Percentiles rank a stretch among this genome's conserved stretches.
Evolutionary conservation across 2,113 vertebrate genomes (phyloP).

Genomic region (Chaetops frenatus): DNA sequence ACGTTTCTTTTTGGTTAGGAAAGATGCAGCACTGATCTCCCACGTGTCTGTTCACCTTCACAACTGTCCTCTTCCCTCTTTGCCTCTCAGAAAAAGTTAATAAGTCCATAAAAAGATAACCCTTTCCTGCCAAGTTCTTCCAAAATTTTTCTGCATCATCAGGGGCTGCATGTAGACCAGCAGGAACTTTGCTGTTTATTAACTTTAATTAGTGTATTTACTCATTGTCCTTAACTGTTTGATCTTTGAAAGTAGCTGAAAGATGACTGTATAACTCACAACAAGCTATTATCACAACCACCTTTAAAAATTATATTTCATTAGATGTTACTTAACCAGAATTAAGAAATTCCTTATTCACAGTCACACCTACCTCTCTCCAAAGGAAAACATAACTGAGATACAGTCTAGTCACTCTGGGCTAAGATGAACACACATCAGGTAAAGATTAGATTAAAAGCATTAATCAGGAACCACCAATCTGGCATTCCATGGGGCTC

Average conservation of each 20-base stretch:
- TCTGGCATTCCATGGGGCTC: not conserved
- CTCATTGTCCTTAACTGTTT: not conserved
- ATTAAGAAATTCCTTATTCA: not conserved
- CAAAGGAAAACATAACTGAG: not conserved
- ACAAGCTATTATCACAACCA: not conserved
- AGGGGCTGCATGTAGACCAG: not conserved
- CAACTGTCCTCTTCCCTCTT: not conserved
- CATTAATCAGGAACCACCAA: not conserved
- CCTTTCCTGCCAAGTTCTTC: not conserved
- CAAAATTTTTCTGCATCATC: not conserved
- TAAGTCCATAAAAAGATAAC: not conserved
- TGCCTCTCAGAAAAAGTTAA: not conserved
- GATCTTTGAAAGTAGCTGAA: not conserved
- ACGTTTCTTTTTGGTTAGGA: not conserved
- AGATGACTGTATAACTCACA: not conserved
- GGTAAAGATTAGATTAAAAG: not conserved
- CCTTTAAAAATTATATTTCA: not conserved
- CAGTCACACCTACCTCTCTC: not conserved
- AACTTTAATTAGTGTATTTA: not conserved
- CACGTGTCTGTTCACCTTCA: not conserved
- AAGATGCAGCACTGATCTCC: not conserved
- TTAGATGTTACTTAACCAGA: slow-evolving; percentile 18
- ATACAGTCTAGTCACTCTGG: not conserved
- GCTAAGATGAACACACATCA: not conserved
- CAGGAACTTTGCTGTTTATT: not conserved